Percentiles rank a stretch among this genome's conserved stretches.
Evolutionary conservation across 1,140 invertebrate species (phyloP).

Genomic region (Heliconius hermathena): DNA sequence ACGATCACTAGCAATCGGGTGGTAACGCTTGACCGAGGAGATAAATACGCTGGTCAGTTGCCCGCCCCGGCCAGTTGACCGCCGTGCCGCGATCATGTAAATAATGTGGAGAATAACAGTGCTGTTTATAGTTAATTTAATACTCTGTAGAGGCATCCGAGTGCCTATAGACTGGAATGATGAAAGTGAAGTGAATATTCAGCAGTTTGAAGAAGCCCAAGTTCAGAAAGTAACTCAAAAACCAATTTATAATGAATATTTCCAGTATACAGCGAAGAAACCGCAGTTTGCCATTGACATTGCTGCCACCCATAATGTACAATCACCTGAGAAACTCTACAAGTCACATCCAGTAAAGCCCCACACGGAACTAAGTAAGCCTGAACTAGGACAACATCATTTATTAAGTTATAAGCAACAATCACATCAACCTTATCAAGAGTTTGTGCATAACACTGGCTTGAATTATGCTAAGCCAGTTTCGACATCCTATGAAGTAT

Average conservation of each 20-base stretch:
- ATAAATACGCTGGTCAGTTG: constrained; percentile 65
- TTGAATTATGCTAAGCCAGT: constrained; percentile 48
- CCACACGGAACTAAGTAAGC: constrained; percentile 53
- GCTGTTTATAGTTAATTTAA: constrained; percentile 60
- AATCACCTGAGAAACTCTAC: constrained; percentile 60
- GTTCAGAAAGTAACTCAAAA: constrained; percentile 43
- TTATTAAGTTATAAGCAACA: constrained; percentile 51
- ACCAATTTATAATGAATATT: constrained; percentile 59
- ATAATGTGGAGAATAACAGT: constrained; percentile 58
- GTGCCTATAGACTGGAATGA: constrained; percentile 66
- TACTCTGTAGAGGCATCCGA: constrained; percentile 59
- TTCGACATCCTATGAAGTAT: constrained; percentile 65
- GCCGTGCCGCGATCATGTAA: constrained; percentile 61
- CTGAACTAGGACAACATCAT: constrained; percentile 60
- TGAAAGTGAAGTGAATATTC: constrained; percentile 62
- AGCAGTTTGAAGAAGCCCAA: constrained; percentile 43
- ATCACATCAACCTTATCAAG: constrained; percentile 54
- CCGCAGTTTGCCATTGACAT: constrained; percentile 68
- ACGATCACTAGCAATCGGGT: constrained; percentile 64
- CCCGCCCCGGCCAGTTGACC: constrained; percentile 66
- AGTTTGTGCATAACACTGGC: constrained; percentile 49
- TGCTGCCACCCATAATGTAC: constrained; percentile 60
- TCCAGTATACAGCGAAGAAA: constrained; percentile 68
- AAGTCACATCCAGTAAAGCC: constrained; percentile 61
- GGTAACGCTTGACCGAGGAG: constrained; percentile 72